Evolutionary conservation across 2,113 vertebrate species (phyloP), one percentile per base, ranked within the genome.

Genomic region (Passer domesticus): DNA sequence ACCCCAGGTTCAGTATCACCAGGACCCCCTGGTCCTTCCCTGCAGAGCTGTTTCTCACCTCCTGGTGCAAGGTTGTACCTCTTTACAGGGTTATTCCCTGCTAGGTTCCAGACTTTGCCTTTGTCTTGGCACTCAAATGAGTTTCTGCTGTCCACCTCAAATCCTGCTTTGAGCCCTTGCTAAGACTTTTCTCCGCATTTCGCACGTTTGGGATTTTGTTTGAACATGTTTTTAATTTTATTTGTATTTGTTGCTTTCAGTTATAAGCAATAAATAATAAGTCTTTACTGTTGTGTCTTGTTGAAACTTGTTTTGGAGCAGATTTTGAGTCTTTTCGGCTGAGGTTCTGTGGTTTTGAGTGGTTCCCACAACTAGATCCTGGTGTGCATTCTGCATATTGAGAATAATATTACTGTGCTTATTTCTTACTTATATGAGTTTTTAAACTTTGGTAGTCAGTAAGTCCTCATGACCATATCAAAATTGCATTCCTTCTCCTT

Each of bases 181-280:
- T 66, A 31, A 66, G 59, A 14, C 9, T 49, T 92, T 86, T 75
- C 64, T 56, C 28, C 82, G 4, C 11, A 5, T 90, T 86, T 90
- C 0, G 1, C 13, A 4, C 30, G 19, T 79, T 89, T 68, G 23
- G 52, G 83, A 15, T 82, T 23, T 55, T 72, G 83, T 75, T 87
- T 79, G 47, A 81, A 87, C 68, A 72, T 0, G 60, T 60, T 89
- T 81, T 78, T 16, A 63, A 73, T 94, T 88, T 75, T 76, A 72
- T 82, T 91, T 85, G 2, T 92, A 60, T 89, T 92, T 96, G 43
- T 66, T 87, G 59, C 41, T 84, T 89, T 95, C 31, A 56, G 31
- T 89, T 84, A 20, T 31, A 84, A 93, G 52, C 47, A 89, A 43
- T 47, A 76, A 90, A 74, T 67, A 41, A 20, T 13, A 87, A 69